Conservation (phyloP, 2,797 vertebrate genomes). For the Emydoidea blandingii region DNA sequence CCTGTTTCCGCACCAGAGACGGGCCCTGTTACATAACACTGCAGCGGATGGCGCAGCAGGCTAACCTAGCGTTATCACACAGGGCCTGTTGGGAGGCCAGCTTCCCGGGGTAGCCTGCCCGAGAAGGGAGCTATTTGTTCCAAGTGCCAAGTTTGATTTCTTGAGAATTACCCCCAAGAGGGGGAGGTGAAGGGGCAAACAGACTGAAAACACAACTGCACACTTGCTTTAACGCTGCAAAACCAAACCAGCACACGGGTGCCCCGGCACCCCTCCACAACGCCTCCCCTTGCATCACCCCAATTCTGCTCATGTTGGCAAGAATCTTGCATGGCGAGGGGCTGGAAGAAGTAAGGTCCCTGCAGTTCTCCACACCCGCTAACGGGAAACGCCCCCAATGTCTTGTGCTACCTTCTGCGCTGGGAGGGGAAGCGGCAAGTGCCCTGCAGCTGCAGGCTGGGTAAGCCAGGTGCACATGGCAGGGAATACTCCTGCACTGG, state of each 20-base stretch:
- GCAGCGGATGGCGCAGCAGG: neutral
- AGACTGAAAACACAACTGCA: neutral
- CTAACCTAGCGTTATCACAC: no score
- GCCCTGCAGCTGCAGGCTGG: neutral
- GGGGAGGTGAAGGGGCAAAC: neutral
- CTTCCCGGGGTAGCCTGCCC: neutral
- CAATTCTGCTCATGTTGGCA: neutral
- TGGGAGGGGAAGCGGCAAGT: neutral
- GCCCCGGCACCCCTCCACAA: neutral
- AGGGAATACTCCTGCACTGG: neutral
- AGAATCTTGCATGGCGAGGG: neutral
- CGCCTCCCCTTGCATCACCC: neutral
- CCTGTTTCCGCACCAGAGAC: neutral
- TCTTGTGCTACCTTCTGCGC: neutral
- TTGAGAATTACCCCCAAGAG: neutral
- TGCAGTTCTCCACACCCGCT: neutral
- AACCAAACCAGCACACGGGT: neutral
- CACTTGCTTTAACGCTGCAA: accelerated
- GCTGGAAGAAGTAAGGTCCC: neutral
- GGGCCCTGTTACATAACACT: neutral
- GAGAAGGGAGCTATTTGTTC: neutral
- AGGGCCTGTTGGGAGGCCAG: no score
- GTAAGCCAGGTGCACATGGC: neutral
- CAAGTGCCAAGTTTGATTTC: neutral
- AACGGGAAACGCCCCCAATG: neutral